Evolutionary conservation across 2,113 vertebrate species (phyloP), one percentile per base, ranked within the genome.

Genomic region (Malurus melanocephalus): DNA sequence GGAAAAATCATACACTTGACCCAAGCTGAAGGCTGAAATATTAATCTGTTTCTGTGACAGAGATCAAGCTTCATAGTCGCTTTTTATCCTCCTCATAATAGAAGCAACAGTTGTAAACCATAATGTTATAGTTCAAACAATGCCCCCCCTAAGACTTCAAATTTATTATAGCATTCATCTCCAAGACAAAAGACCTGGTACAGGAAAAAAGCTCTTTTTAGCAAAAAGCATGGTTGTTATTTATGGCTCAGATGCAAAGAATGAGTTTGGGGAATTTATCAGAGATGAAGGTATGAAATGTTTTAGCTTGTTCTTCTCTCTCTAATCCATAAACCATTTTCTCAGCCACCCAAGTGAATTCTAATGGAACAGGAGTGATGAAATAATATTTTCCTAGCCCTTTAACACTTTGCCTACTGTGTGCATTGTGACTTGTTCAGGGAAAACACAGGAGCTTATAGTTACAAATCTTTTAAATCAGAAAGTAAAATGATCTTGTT

Each of bases 281-380:
- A 98, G 98, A 97, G 97, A 98, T 97, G 97, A 98, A 98, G 96
- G 97, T 97, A 98, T 98, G 97, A 98, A 98, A 98, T 98, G 97
- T 98, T 98, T 98, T 97, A 98, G 97, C 97, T 98, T 98, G 97
- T 98, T 98, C 97, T 97, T 97, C 97, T 97, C 97, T 97, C 97
- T 97, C 97, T 97, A 98, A 98, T 98, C 98, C 98, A 98, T 98
- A 98, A 98, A 98, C 98, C 98, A 98, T 98, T 98, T 98, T 98
- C 98, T 96, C 97, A 98, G 97, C 97, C 97, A 98, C 98, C 97
- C 97, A 98, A 98, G 97, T 98, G 98, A 98, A 98, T 98, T 98
- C 97, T 98, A 98, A 98, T 98, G 98, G 98, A 98, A 98, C 97
- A 98, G 95, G 92, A 97, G 95, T 97, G 97, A 98, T 98, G 97